These are phyloP conservation scores for Prorops nasuta DNA, from an alignment of 1,140 invertebrate genomes.

Conservation along the genomic window DNA sequence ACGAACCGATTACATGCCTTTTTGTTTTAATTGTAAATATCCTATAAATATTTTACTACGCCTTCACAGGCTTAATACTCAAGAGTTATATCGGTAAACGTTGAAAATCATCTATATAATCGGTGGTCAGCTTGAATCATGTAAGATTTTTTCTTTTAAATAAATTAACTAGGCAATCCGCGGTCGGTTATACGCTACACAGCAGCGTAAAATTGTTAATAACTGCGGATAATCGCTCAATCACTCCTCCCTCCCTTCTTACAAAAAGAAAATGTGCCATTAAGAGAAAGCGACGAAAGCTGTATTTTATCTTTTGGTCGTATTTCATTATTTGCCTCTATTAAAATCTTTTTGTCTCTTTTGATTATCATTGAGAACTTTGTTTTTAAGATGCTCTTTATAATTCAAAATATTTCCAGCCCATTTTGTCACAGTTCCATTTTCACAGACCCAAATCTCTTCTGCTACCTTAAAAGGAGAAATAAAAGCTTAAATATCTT, in stretches of 20 bases:
- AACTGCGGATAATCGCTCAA: no score
- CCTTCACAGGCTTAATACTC: background rate
- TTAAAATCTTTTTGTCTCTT: constrained; percentile 46
- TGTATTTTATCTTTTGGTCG: background rate
- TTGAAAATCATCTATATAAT: background rate
- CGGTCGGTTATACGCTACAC: constrained; percentile 34
- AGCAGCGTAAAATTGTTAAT: constrained; percentile 33
- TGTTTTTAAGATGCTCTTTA: constrained; percentile 90
- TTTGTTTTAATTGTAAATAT: no score
- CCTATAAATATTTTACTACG: no score
- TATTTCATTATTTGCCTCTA: constrained; percentile 40
- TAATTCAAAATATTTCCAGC: constrained; percentile 92
- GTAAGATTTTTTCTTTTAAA: constrained; percentile 25
- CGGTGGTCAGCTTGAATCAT: constrained; percentile 14
- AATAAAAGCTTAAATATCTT: background rate
- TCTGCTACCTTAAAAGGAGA: constrained; percentile 81
- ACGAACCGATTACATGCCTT: no score
- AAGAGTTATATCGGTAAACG: background rate
- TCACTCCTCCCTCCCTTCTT: no score
- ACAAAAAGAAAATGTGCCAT: background rate
- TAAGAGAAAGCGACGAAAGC: background rate
- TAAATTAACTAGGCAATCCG: constrained; percentile 52
- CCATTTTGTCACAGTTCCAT: constrained; percentile 95
- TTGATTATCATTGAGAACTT: constrained; percentile 71
- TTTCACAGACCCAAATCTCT: constrained; percentile 99